These are phyloP conservation scores for Colistium nudipinnis DNA, from an alignment of 2,113 vertebrate genomes.

Conservation along the genomic window DNA sequence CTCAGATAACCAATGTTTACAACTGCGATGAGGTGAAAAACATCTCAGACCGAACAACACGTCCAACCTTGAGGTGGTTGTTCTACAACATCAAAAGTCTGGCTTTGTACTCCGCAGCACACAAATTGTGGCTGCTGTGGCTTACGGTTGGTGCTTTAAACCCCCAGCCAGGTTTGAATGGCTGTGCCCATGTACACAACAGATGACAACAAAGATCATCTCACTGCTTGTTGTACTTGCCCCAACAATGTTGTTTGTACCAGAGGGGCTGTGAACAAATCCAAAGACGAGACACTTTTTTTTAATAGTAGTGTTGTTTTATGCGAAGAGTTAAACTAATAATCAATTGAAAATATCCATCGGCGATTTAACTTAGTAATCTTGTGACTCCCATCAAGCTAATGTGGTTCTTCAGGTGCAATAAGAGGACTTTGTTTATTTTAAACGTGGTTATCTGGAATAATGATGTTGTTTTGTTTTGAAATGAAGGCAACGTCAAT, in stretches of 20 bases:
- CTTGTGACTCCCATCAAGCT: too few relatives aligned
- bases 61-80: not conserved
- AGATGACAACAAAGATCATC: not conserved
- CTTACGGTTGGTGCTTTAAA: not conserved
- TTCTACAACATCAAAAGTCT: not conserved
- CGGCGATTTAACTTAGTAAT: too few relatives aligned
- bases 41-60: not conserved
- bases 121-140: not conserved
- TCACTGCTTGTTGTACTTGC: too few relatives aligned
- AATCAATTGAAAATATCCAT: too few relatives aligned
- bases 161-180: not conserved
- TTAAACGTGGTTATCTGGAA: not conserved
- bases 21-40: not conserved
- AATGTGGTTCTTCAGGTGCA: not conserved
- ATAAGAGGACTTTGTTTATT: not conserved
- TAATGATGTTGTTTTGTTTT: not conserved
- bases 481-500: not conserved
- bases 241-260: too few relatives aligned
- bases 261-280: not conserved
- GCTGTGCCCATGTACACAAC: not conserved
- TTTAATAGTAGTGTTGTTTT: too few relatives aligned
- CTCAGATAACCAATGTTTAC: not conserved
- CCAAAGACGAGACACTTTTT: too few relatives aligned
- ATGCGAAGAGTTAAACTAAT: too few relatives aligned
- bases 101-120: not conserved